Evolutionary conservation across 1,140 invertebrate genomes (phyloP), one percentile per base, ranked within the genome.

Genomic region (Cydia strobilella): DNA sequence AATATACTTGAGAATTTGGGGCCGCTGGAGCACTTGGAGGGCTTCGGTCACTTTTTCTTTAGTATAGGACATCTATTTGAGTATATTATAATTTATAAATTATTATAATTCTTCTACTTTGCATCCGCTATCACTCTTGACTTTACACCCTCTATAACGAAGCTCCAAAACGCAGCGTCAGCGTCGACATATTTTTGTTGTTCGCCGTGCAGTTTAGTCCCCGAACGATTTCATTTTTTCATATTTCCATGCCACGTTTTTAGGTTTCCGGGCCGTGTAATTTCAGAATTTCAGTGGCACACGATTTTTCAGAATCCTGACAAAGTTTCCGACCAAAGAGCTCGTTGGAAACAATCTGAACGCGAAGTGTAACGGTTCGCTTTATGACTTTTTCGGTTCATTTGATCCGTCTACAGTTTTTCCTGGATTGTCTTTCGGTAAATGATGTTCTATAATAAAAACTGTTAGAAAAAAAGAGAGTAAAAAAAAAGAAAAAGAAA

Each of bases 171-270:
- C 12, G 54, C 54, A 59, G 9, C 54, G 51, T 20, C 51, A 20
- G 18, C 48, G 51, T 20, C 54, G 54, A 59, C 54, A 59, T 59
- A 59, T 59, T 59, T 59, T 59, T 59, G 54, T 59, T 59, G 20
- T 23, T n/a, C 54, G 20, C 18, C 54, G 15, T 18, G 54, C 54
- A 59, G 54, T 59, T 59, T 59, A 59, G 54, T 59, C 20, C 54
- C 27, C 62, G 54, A 23, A 63, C 62, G 63, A 31, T 15, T 15
- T 35, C 59, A 63, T 65, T 65, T 65, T 65, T 69, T 69, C 65
- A 69, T 69, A 69, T 59, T 59, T 23, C 31, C 25, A 18, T 35
- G 6, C 12, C 62, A 1, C n/a, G 65, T 69, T 69, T 69, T 69
- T 35, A 35, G 65, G 65, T 69, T 69, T 69, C 18, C 15, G 10